Evolutionary conservation across 1,140 invertebrate genomes (phyloP), one percentile per base, ranked within the genome.

Genomic region (Macrobrachium nipponense): DNA sequence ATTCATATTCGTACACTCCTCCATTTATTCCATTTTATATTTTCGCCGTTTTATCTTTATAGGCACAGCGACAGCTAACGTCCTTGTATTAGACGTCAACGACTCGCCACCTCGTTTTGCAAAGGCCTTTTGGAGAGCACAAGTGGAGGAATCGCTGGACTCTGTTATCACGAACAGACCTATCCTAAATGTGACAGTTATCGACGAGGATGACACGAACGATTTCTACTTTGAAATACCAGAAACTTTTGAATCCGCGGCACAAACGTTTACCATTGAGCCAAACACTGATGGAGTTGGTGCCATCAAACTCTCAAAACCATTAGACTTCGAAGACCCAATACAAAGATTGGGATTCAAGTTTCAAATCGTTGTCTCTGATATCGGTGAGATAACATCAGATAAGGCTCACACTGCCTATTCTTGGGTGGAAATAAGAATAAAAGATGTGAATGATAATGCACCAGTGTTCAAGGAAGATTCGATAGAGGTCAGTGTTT

Each of bases 251-350:
- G 96, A 96, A 68, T 98, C 97, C 91, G 97, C 97, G 68, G 97
- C 97, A 70, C 97, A 98, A 91, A 98, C 98, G 91, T 98, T 98
- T 91, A 98, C 97, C 6, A 98, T 98, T 97, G 97, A 98, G 43
- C 93, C 97, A 77, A 98, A 98, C 91, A 98, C 97, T 91, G 97
- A 98, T 90, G 97, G 97, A 2, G 98, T 97, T 0, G 97, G 97
- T 2, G 98, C 97, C 0, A 92, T 98, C 77, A 98, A 98, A 93
- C 98, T 98, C 87, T 97, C 98, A 59, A 97, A 98, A 90, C 96
- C 96, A n/a, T 92, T 98, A 70, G 96, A 98, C 92, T 98, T 96
- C 91, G 97, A 98, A 92, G 96, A 98, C 91, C 94, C 96, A 89
- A 92, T 97, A 88, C 96, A 98, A 92, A 96, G 97, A 23, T 98